A percentile compares a stretch with the other conserved stretches of the same genome.
These are phyloP conservation scores for Minunthozetes semirufus DNA, from an alignment of 2,888 invertebrate genomes.

Conservation along the genomic window DNA sequence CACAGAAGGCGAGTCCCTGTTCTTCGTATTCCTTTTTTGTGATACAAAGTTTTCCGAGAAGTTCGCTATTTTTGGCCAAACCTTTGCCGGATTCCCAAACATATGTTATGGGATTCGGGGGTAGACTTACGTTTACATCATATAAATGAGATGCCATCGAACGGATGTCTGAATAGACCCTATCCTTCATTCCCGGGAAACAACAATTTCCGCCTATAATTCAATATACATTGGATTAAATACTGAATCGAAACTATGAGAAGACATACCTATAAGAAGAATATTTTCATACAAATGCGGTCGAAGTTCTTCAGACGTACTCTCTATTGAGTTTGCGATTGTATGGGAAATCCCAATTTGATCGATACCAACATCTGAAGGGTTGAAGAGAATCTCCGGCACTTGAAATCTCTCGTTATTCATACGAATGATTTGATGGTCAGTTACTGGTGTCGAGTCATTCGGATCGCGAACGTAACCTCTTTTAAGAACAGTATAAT, in stretches of 20 bases:
- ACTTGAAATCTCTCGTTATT: constrained; percentile 91
- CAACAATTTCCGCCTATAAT: constrained; percentile 64
- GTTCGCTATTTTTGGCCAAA: constrained; percentile 63
- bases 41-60: constrained; percentile 58
- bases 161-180: constrained; percentile 65
- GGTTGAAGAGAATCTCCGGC: constrained; percentile 88
- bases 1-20: constrained; percentile 61
- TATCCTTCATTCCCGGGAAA: constrained; percentile 75
- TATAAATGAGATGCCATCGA: constrained; percentile 68
- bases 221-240: constrained; percentile 44
- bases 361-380: constrained; percentile 85
- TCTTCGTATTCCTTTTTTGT: constrained; percentile 84
- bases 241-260: no score
- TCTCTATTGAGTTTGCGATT: constrained; percentile 65
- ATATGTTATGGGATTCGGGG: constrained; percentile 68
- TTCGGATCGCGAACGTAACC: constrained; percentile 61
- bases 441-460: constrained; percentile 48
- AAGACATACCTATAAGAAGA: constrained; percentile 38
- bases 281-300: constrained; percentile 62
- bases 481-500: constrained; percentile 79
- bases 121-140: constrained; percentile 64
- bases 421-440: constrained; percentile 62
- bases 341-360: constrained; percentile 88
- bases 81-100: constrained; percentile 82
- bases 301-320: constrained; percentile 52